Evolutionary conservation across 1,140 invertebrate genomes (phyloP), one percentile per base, ranked within the genome.

Genomic region (Drosophila nebulosa): DNA sequence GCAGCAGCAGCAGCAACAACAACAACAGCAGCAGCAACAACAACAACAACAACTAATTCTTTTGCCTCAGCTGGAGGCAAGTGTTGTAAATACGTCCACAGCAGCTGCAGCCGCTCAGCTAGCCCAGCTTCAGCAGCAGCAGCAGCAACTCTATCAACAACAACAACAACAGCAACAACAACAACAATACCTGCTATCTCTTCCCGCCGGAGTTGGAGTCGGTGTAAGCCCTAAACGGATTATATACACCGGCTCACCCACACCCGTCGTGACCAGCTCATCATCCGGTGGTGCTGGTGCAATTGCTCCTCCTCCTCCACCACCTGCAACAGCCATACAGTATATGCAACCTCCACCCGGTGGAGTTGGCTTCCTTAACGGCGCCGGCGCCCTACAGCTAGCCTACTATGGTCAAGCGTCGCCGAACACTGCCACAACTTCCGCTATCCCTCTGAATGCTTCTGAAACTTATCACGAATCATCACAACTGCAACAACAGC

Each of bases 31-130:
- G 30, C 80, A 77, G 51, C 78, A 78, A 30, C 74, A 76, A 58
- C 83, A 76, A 39, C 62, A 69, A 36, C 80, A 77, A 50, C 78
- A 78, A 24, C 42, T 76, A n/a, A 79, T 85, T 16, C 69, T 89
- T 32, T 57, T 90, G 63, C 70, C 89, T n/a, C 84, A 90, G 55
- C 77, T 90, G 68, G 81, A 89, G 60, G 66, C 78, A 46, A 89
- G 76, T 42, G 75, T 90, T 65, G 88, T 88, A 72, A 90, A 90
- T 81, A 86, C 89, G 89, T 90, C 89, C 89, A 90, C 86, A 65
- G 83, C 88, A 60, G 78, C 81, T 30, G 80, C 86, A 21, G 80
- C 86, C 22, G 75, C 86, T 5, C 77, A 90, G 74, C 89, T 90
- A 32, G 78, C 72, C 52, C 68, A 89, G 58, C 79, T 88, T 55